Percentiles rank a stretch among this genome's conserved stretches.
Evolutionary conservation across 2,113 vertebrate species (phyloP).

Genomic region (Elanoides forficatus): DNA sequence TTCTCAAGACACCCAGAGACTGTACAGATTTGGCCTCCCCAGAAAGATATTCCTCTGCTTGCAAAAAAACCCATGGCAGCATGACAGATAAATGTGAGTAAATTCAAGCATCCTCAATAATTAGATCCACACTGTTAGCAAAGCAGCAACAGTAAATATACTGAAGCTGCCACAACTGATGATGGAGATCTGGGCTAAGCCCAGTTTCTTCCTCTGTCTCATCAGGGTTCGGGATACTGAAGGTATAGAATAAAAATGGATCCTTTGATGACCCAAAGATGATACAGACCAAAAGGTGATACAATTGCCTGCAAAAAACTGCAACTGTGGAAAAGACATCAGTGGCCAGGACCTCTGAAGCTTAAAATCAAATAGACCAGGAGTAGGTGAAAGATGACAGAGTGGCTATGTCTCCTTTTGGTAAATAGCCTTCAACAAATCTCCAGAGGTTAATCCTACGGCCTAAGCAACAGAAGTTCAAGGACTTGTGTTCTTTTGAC

Average conservation of each 20-base stretch:
- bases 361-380: neutral
- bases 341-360: neutral
- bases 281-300: neutral
- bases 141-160: neutral
- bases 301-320: neutral
- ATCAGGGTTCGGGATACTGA: neutral
- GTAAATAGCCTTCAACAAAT: neutral
- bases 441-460: neutral
- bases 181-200: neutral
- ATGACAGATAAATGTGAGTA: neutral
- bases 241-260: neutral
- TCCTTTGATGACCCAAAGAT: neutral
- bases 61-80: neutral
- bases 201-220: neutral
- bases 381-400: neutral
- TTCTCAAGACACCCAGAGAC: neutral
- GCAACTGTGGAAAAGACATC: neutral
- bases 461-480: neutral
- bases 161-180: neutral
- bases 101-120: neutral
- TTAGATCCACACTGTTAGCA: neutral
- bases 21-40: neutral
- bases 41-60: neutral
- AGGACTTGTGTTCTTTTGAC: neutral
- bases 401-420: neutral